Base-by-base conservation (phyloP, 1,140 invertebrate genomes). In the Papilio aristodemus region DNA sequence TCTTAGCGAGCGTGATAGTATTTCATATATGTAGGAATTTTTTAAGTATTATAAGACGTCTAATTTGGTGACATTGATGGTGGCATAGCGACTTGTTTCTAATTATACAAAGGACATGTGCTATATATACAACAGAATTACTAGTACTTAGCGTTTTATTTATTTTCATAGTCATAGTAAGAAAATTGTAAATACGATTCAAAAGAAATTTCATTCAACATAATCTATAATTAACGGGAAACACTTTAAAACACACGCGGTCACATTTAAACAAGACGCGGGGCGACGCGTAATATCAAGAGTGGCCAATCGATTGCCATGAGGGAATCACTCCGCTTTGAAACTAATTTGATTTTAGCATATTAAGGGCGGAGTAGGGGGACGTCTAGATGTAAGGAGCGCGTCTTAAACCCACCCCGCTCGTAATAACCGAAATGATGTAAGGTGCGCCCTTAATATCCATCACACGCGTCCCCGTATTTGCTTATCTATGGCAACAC, bases 271-370 rank as follows among this genome's bases (percentile, higher is more conserved):
- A 62, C 59, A 62, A 62, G 32, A 62, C 59, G 59, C 71, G 58
- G 68, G 67, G 69, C 70, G 67, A 73, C 78, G 77, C 74, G 78
- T 78, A 83, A 86, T 83, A 86, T 80, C 67, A 80, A 79, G 79
- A 82, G 80, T 75, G 68, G 62, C 73, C 80, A 75, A 89, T 90
- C 86, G 88, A 90, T 87, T 71, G 71, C 71, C 71, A 67, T 69
- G 73, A 73, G 80, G 77, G 87, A 86, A 87, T 88, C 85, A 88
- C 87, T 88, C 84, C 83, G 79, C 81, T 76, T 89, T 81, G 81
- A 77, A 89, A 91, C 87, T 91, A 91, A 91, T 91, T 91, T 91
- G 89, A 89, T 91, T 91, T 91, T 89, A 91, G 87, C 89, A 91
- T 91, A 89, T 91, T 91, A 91, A 89, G 82, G 80, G 79, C 79